A percentile compares a stretch with the other conserved stretches of the same genome.
Evolutionary conservation across 2,888 invertebrate genomes (phyloP).

Genomic region (Thymelicus acteon): DNA sequence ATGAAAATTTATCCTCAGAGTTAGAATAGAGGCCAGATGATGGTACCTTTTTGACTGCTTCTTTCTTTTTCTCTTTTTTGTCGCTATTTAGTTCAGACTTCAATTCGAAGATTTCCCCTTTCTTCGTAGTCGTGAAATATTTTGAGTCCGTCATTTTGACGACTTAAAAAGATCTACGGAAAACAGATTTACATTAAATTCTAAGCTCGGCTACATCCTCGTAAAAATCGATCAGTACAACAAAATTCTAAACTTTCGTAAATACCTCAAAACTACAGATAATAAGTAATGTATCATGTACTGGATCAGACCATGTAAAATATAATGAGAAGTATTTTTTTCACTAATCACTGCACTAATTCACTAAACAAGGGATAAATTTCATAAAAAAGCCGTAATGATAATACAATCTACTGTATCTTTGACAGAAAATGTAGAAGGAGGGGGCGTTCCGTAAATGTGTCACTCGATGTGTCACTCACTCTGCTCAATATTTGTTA

Average conservation of each 20-base stretch:
- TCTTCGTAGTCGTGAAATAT: conserved; percentile 99
- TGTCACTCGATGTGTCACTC: not conserved
- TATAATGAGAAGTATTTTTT: conserved; percentile 33
- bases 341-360: conserved; percentile 12
- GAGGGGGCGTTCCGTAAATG: conserved; percentile 7
- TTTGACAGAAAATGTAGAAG: not conserved
- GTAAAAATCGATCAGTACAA: conserved; percentile 32
- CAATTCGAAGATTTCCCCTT: conserved; percentile 99
- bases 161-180: conserved; percentile 11
- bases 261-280: conserved; percentile 27
- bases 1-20: too few relatives aligned
- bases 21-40: not conserved
- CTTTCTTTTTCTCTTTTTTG: conserved; percentile 99
- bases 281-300: not conserved
- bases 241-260: conserved; percentile 12
- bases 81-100: conserved; percentile 99
- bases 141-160: conserved; percentile 98
- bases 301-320: conserved; percentile 25
- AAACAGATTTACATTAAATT: not conserved
- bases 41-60: conserved; percentile 98
- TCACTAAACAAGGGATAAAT: conserved; percentile 1
- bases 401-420: conserved; percentile 2
- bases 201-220: not conserved
- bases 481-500: not conserved
- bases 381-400: not conserved